Base-by-base conservation (phyloP, 2,797 vertebrate genomes). In the Takifugu rubripes region DNA sequence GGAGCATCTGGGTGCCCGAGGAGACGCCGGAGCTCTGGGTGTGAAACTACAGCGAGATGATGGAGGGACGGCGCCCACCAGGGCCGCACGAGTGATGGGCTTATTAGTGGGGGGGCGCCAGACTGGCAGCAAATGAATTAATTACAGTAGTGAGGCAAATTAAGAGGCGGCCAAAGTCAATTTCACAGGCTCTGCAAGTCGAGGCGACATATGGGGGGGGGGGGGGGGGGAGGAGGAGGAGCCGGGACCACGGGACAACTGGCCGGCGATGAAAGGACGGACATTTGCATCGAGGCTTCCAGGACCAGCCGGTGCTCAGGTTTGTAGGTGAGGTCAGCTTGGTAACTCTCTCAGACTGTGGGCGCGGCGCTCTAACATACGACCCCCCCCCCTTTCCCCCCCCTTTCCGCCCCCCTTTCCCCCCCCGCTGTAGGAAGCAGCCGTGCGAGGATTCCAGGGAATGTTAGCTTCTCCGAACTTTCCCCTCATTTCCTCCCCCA, bases 111-210 rank as follows among this genome's bases (percentile, higher is more conserved):
- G 44, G 26, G 58, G 52, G 58, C 49, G 65, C 50, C 17, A 83
- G 70, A 84, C 49, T 77, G 70, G 74, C 71, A 70, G 56, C 70
- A 78, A 84, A 84, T 75, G 59, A 69, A 84, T 85, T 85, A 77
- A 88, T 89, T 82, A 78, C 6, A 27, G 42, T 67, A 69, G 75
- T 61, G 65, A 72, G 72, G 74, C 60, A 62, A 84, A 86, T 75
- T 82, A 82, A 76, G 74, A 81, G 70, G 76, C 53, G 77, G 70
- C 61, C 66, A 78, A 86, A 84, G 83, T 86, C 81, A 75, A 87
- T 89, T 86, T 87, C 75, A 85, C 57, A 81, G 79, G 58, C 60
- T 66, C 66, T 33, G 62, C 71, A 71, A 62, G 56, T 46, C 17
- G 53, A 43, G 73, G 57, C 59, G 75, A 62, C 52, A 70, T 53